A percentile compares a stretch with the other conserved stretches of the same genome.
Evolutionary conservation across 1,140 invertebrate species (phyloP).

Genomic region (Phocides pigmalion): DNA sequence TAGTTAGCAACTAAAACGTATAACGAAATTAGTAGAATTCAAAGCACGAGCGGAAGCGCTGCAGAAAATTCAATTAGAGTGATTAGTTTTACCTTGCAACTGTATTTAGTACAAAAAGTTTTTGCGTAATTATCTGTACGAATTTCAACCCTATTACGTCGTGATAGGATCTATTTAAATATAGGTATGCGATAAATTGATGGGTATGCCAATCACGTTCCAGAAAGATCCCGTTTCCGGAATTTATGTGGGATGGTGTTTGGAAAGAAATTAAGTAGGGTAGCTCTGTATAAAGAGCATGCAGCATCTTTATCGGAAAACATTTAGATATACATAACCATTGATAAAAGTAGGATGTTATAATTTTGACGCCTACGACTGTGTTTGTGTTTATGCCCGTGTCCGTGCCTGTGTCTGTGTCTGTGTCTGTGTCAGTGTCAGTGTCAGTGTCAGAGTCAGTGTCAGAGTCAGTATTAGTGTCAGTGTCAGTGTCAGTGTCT

Average conservation of each 20-base stretch:
- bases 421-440: too few species aligned
- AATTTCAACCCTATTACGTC: slow-evolving; percentile 8
- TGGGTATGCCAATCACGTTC: slow-evolving; percentile 20
- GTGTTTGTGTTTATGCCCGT: not conserved
- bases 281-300: slow-evolving; percentile 4
- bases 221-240: slow-evolving; percentile 5
- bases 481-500: too few species aligned
- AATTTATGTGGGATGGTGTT: slow-evolving; percentile 23
- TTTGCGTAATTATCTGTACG: slow-evolving; percentile 12
- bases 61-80: slow-evolving; percentile 36
- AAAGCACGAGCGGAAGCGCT: slow-evolving; percentile 35
- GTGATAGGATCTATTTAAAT: slow-evolving; percentile 1
- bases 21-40: slow-evolving; percentile 39
- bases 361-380: too few species aligned
- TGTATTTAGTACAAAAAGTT: slow-evolving; percentile 45
- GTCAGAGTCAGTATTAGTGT: too few species aligned
- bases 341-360: too few species aligned
- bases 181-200: slow-evolving; percentile 10
- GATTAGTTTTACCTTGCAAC: slow-evolving; percentile 44
- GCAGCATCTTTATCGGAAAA: not conserved
- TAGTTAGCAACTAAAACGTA: slow-evolving; percentile 34
- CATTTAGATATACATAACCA: not conserved
- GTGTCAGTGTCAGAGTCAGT: too few species aligned
- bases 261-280: slow-evolving; percentile 19
- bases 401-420: too few species aligned